phyloP scores from a whole-genome alignment of 2,888 invertebrate genomes.

The Eristalis pertinax region DNA sequence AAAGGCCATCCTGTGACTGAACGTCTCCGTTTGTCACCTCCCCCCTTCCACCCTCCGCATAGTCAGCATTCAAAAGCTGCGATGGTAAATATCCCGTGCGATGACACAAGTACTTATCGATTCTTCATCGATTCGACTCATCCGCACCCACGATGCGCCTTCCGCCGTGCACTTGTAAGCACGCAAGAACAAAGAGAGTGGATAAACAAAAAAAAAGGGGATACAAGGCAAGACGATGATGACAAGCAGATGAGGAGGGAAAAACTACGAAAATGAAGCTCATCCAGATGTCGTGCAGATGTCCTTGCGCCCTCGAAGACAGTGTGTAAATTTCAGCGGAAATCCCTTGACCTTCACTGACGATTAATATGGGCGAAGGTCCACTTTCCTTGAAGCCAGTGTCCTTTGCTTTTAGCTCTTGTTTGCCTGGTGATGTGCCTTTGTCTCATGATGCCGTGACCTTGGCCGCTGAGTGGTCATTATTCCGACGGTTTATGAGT shows the following conservation, averaged over 20 bases:
- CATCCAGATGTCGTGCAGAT: neutral
- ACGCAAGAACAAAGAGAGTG: neutral
- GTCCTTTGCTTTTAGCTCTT: neutral
- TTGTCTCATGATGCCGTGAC: neutral
- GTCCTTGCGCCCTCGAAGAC: conserved; percentile 36
- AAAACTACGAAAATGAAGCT: neutral
- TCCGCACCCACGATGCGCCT: neutral
- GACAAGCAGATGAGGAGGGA: neutral
- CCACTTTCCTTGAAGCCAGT: neutral
- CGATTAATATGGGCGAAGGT: conserved; percentile 4
- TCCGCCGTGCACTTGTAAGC: neutral
- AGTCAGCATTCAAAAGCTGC: neutral
- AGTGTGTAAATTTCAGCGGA: conserved; percentile 6
- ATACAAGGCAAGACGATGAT: neutral
- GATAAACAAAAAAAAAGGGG: neutral
- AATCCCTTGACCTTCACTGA: conserved; percentile 18
- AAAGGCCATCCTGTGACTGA: no score
- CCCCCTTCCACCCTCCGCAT: neutral
- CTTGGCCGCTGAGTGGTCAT: conserved; percentile 10
- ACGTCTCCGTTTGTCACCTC: neutral
- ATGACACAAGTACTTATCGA: conserved; percentile 34
- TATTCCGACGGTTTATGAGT: conserved; percentile 10
- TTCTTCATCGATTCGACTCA: neutral
- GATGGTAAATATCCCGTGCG: no score
- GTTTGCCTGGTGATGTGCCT: neutral